Evolutionary conservation across 2,797 vertebrate genomes (phyloP).

Genomic region (Mus spretus): DNA sequence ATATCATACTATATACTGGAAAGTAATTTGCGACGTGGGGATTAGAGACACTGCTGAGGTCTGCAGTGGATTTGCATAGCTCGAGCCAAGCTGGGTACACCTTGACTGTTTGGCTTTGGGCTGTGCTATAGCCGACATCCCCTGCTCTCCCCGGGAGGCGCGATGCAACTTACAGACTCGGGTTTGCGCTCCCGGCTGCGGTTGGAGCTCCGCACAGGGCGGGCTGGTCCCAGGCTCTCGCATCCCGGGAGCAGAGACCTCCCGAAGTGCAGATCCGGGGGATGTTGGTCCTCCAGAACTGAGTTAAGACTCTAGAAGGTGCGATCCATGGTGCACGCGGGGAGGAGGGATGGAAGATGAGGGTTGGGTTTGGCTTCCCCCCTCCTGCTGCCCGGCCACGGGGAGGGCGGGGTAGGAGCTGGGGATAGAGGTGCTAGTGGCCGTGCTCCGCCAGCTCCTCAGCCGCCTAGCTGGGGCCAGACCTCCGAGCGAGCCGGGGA

Average conservation of each 20-base stretch:
- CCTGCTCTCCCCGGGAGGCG: neutral
- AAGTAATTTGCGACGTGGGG: slow-evolving; percentile 39
- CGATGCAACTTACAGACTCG: slow-evolving; percentile 77
- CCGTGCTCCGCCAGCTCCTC: neutral
- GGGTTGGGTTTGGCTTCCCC: slow-evolving; percentile 23
- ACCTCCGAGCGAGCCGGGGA: neutral
- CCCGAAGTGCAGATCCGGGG: slow-evolving; percentile 6
- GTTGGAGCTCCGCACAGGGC: neutral
- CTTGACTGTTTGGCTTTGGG: neutral
- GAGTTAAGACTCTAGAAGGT: slow-evolving; percentile 68
- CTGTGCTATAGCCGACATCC: neutral
- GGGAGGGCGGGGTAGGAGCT: neutral
- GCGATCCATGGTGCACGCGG: neutral
- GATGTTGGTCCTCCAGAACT: slow-evolving; percentile 29
- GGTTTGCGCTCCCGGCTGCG: neutral
- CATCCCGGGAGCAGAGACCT: slow-evolving; percentile 62
- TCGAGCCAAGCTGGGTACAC: neutral
- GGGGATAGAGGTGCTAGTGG: neutral
- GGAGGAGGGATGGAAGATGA: neutral
- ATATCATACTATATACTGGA: neutral
- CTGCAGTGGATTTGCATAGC: neutral
- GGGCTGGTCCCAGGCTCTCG: slow-evolving; percentile 33
- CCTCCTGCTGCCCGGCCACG: slow-evolving; percentile 18
- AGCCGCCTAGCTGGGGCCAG: slow-evolving; percentile 8
- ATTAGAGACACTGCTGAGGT: neutral